Evolutionary conservation across 2,797 vertebrate genomes (phyloP).

Genomic region (Dendrocincla tyrannina): DNA sequence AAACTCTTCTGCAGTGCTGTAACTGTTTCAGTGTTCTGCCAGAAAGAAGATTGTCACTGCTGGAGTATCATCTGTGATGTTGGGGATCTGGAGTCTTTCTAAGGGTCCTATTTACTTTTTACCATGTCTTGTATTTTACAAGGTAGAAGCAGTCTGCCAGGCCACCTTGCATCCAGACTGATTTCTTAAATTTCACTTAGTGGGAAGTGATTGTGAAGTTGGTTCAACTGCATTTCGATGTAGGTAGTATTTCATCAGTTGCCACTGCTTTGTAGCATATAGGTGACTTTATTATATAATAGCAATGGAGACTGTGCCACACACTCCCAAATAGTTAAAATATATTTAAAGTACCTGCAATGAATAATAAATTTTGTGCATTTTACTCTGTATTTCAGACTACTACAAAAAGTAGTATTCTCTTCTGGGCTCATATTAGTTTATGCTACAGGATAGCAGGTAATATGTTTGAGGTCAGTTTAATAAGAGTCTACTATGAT

Average conservation of each 20-base stretch:
- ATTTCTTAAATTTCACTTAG: background rate
- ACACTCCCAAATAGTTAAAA: background rate
- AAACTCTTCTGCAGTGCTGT: accelerated
- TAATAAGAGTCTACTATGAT: background rate
- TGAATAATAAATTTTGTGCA: background rate
- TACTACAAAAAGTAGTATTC: background rate
- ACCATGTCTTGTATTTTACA: background rate
- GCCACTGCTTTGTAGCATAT: background rate
- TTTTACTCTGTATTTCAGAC: background rate
- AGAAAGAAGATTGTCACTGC: background rate
- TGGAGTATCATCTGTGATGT: background rate
- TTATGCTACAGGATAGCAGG: background rate
- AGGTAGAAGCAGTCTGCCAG: background rate
- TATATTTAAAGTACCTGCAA: background rate
- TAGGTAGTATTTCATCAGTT: background rate
- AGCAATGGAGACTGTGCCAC: background rate
- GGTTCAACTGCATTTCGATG: background rate
- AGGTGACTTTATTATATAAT: background rate
- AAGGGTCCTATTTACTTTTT: background rate
- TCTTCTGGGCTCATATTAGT: background rate
- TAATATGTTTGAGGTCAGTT: background rate
- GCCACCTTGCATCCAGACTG: background rate
- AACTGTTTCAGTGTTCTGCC: background rate
- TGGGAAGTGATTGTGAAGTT: background rate
- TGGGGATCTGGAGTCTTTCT: background rate